Conservation (phyloP, 1,140 invertebrate genomes). For the Papilio machaon region DNA sequence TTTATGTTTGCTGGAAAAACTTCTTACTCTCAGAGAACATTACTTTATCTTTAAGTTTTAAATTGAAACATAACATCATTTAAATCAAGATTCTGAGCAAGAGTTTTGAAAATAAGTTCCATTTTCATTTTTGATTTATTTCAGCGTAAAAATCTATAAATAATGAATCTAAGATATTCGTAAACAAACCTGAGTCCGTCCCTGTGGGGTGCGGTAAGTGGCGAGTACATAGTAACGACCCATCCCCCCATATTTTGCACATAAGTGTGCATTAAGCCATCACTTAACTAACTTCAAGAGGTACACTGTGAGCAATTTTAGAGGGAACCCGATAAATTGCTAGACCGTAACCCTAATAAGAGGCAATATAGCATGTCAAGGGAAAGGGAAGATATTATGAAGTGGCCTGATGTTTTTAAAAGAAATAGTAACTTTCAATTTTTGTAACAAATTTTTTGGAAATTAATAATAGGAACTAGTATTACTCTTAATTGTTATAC, state of each 20-base stretch:
- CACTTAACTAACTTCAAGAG: constrained; percentile 53
- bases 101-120: too few relatives aligned
- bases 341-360: constrained; percentile 64
- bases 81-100: neutral
- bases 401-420: neutral
- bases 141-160: neutral
- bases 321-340: constrained; percentile 62
- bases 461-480: too few relatives aligned
- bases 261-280: constrained; percentile 55
- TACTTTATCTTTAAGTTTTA: neutral
- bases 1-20: constrained; percentile 19
- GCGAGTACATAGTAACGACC: constrained; percentile 22
- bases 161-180: neutral
- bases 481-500: too few relatives aligned
- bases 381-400: constrained; percentile 37
- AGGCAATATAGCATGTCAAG: constrained; percentile 59
- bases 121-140: too few relatives aligned
- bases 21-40: neutral
- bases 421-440: neutral
- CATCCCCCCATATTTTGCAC: constrained; percentile 48
- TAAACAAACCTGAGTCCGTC: constrained; percentile 15
- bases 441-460: neutral
- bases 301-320: constrained; percentile 58
- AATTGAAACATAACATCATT: constrained; percentile 17
- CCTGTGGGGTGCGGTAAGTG: constrained; percentile 28